phyloP scores from a whole-genome alignment of 35 echinoderm and acorn worm species.

The Heliocidaris erythrogramma region DNA sequence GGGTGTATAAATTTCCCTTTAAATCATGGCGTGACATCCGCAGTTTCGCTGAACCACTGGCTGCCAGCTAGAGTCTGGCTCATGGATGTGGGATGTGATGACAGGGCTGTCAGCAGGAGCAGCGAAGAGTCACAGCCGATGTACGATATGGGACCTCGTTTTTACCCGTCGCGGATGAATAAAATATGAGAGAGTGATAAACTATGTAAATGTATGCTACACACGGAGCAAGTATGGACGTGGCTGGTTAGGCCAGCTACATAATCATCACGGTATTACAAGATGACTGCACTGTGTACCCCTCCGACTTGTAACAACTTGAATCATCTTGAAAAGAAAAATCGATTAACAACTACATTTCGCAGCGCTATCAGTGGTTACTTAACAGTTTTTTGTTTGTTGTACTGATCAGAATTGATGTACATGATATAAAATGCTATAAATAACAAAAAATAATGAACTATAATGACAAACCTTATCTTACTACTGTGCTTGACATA shows the following conservation, averaged over 20 bases:
- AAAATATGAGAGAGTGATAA: conserved; percentile 31
- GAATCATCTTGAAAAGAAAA: background rate
- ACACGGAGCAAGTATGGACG: background rate
- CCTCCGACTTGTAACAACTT: background rate
- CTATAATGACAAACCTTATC: no score
- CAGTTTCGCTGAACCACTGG: background rate
- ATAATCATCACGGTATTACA: background rate
- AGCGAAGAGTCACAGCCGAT: conserved; percentile 12
- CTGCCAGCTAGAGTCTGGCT: background rate
- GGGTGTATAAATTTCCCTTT: background rate
- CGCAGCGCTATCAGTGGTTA: background rate
- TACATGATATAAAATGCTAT: no score
- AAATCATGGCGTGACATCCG: background rate
- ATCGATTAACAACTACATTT: background rate
- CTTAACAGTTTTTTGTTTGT: no score
- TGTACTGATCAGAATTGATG: no score
- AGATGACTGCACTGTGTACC: conserved; percentile 21
- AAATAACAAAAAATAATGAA: no score
- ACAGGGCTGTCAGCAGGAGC: conserved; percentile 14
- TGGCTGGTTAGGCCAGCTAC: conserved; percentile 17
- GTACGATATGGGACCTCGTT: background rate
- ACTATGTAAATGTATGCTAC: conserved; percentile 42
- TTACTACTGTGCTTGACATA: no score
- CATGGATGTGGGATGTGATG: background rate
- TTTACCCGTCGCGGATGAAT: conserved; percentile 23